These are phyloP conservation scores for Drosophila cardini DNA, from an alignment of 1,140 invertebrate genomes.

Conservation along the genomic window DNA sequence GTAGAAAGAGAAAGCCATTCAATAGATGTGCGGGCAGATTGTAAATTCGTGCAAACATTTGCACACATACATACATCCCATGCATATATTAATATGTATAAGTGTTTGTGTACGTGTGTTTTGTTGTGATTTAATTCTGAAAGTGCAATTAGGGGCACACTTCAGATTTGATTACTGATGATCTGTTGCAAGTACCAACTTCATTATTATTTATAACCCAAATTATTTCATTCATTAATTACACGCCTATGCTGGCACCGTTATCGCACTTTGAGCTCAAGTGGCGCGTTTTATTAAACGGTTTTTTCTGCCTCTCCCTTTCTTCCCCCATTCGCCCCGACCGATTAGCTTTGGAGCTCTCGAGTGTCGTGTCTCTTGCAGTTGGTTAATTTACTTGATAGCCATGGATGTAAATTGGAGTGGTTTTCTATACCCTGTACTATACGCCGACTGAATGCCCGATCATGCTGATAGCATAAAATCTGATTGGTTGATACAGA, in stretches of 20 bases:
- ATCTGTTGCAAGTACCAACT: neutral
- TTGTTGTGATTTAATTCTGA: conserved; percentile 43
- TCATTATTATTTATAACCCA: conserved; percentile 17
- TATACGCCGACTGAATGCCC: neutral
- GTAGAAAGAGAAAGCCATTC: conserved; percentile 52
- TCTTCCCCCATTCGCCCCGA: neutral
- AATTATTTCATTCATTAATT: conserved; percentile 48
- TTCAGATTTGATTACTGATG: conserved; percentile 5
- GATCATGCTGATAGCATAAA: neutral
- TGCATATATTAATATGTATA: neutral
- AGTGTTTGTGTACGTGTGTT: conserved; percentile 4
- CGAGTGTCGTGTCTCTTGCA: conserved; percentile 25
- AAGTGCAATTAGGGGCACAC: conserved; percentile 32
- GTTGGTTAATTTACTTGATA: conserved; percentile 38
- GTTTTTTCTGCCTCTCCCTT: conserved; percentile 25
- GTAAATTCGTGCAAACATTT: conserved; percentile 1
- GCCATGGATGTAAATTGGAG: conserved; percentile 32
- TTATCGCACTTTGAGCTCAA: conserved; percentile 53
- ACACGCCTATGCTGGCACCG: conserved; percentile 44
- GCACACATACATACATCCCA: neutral
- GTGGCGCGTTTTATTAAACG: conserved; percentile 71
- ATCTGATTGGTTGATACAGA: neutral
- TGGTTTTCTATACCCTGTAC: conserved; percentile 19
- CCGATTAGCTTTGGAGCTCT: conserved; percentile 45
- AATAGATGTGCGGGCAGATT: conserved; percentile 28